A percentile compares a stretch with the other conserved stretches of the same genome.
Evolutionary conservation across 2,113 vertebrate species (phyloP).

Genomic region (Psittacus erithacus): DNA sequence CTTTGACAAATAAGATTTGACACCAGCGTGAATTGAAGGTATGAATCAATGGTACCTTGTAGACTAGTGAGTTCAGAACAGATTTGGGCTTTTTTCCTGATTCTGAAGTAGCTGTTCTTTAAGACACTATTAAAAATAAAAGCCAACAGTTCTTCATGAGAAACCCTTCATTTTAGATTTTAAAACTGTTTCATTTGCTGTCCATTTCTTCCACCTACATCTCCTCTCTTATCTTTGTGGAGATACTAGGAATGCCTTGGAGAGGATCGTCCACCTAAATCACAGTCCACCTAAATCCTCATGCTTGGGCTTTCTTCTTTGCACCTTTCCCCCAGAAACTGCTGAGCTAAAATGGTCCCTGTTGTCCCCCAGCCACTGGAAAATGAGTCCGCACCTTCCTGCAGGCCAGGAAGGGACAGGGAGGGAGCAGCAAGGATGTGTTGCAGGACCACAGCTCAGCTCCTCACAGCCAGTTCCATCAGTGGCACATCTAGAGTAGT

Average conservation of each 20-base stretch:
- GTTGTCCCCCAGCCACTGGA: not conserved
- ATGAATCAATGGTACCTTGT: not conserved
- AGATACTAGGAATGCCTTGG: not conserved
- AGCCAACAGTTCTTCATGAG: not conserved
- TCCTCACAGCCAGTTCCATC: rapidly evolving
- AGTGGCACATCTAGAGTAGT: rapidly evolving
- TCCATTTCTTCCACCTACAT: not conserved
- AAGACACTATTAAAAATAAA: not conserved
- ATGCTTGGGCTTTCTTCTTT: not conserved
- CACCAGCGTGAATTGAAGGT: slow-evolving; percentile 16
- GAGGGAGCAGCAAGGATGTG: not conserved
- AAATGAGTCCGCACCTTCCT: not conserved
- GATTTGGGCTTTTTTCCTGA: not conserved
- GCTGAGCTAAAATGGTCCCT: not conserved
- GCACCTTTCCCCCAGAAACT: not conserved
- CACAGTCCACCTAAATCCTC: not conserved
- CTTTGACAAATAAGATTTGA: slow-evolving; percentile 49
- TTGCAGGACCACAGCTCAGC: not conserved
- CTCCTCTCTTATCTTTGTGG: not conserved
- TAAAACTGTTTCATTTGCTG: not conserved
- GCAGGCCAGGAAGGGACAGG: not conserved
- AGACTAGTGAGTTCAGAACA: not conserved
- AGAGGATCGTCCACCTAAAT: not conserved
- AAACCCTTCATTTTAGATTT: not conserved
- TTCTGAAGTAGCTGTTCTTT: not conserved